Evolutionary conservation across 2,888 invertebrate species (phyloP).

Genomic region (Drosophila pseudotalamancana): DNA sequence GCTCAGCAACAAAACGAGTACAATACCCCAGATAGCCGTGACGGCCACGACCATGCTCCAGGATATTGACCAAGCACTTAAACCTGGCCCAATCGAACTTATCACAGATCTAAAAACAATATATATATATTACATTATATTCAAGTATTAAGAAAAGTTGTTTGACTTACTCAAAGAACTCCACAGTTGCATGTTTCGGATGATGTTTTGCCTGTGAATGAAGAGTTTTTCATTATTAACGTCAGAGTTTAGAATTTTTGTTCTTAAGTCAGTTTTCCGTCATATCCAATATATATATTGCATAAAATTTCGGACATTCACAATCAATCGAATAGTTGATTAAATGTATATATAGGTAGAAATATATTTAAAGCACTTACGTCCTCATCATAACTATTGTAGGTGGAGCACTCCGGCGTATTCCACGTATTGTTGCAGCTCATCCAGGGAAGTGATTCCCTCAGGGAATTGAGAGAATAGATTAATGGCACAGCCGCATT

Average conservation of each 20-base stretch:
- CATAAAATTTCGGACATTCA: too few species aligned
- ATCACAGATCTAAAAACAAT: constrained; percentile 63
- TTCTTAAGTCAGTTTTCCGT: too few species aligned
- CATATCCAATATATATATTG: too few species aligned
- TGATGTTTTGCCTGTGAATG: constrained; percentile 55
- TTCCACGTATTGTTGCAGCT: constrained; percentile 93
- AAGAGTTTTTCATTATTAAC: background rate
- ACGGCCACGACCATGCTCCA: constrained; percentile 72
- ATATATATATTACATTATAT: background rate
- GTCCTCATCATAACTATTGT: constrained; percentile 69
- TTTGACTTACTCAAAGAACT: constrained; percentile 79
- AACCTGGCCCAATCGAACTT: constrained; percentile 62
- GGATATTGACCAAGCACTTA: constrained; percentile 64
- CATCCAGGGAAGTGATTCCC: constrained; percentile 90
- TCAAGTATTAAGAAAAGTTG: fast-evolving
- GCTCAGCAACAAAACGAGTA: constrained; percentile 67
- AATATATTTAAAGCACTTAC: constrained; percentile 36
- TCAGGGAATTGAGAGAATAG: constrained; percentile 90
- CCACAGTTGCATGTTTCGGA: constrained; percentile 81
- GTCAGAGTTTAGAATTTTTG: too few species aligned
- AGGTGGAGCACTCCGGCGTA: constrained; percentile 84
- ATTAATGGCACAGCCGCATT: constrained; percentile 93
- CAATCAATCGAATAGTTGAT: background rate
- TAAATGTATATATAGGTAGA: too few species aligned
- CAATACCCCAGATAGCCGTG: constrained; percentile 72